Base-by-base conservation (phyloP, 2,113 vertebrate species). In the Sapajus apella region DNA sequence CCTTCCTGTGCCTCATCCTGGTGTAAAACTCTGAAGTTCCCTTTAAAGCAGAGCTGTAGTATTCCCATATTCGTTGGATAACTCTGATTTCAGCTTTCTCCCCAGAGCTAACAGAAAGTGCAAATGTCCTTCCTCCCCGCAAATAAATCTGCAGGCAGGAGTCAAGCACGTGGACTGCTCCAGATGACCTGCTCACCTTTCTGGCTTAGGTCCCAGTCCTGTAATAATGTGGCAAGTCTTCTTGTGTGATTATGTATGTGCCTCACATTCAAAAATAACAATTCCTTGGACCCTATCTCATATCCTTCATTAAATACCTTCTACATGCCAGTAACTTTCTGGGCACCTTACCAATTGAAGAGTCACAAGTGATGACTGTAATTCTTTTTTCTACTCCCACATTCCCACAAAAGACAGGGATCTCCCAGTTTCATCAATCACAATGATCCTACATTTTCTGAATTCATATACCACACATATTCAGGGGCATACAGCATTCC, bases 111-210 rank as follows among this genome's bases (percentile, higher is more conserved):
- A 77, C 9, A 66, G 37, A 61, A 80, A 55, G 27, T 3, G 3
- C 20, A 16, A 37, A 40, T 23, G 14, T 18, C 21, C 27, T 9
- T 0, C 16, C 16, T 76, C 50, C 37, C 14, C 4, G 2, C 12
- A 56, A 20, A 10, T 23, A 14, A n/a, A 18, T 14, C n/a, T 11
- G 2, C 10, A 16, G 11, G 20, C 25, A 30, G 37, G 3, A 52
- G 40, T 23, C 18, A 6, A 12, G 12, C 25, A 14, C 12, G 35
- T 2, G 6, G 6, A 8, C 5, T 5, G 0, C 43, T 77, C 17
- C 10, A 23, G 21, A 0, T 70, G 56, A 37, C n/a, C 3, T 11
- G 21, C 23, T 91, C 35, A 16, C 4, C 18, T 12, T 32, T 55
- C 43, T 56, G 58, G 21, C 82, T 17, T 14, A 20, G 3, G 16